Base-by-base conservation (phyloP, 2,888 invertebrate genomes). In the Eristalis pertinax region DNA sequence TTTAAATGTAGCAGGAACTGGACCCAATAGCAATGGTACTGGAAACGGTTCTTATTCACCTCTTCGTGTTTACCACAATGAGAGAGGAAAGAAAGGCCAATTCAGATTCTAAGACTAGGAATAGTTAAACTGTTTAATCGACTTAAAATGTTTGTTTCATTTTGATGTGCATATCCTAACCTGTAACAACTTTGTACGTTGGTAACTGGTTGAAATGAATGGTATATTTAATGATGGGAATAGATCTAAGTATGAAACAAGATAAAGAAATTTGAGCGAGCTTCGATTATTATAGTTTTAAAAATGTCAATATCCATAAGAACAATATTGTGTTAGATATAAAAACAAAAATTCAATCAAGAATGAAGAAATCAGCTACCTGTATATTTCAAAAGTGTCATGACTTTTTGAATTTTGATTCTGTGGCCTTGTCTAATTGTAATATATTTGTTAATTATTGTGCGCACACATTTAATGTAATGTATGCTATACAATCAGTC, bases 21-120 rank as follows among this genome's bases (percentile, higher is more conserved):
- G 72, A 63, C 84, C 76, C 13, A 90, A 90, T 0, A 87, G 84
- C 8, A 89, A 89, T 67, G 89, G 89, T 15, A 83, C 76, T 35
- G 90, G 90, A 24, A 96, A 96, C 90, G 96, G 96, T 73, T 95
- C 95, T 87, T 97, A 97, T 91, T 96, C 97, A 19, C 97, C 97
- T 1, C 94, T 97, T 91, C 94, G 96, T 90, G 96, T 97, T 13
- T 97, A 97, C 91, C 97, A 97, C 93, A 97, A 97, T 91, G 96
- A 96, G 90, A 94, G 96, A 90, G 96, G 96, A 87, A 95, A 95
- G 91, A 97, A 97, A 93, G 96, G 96, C 84, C 96, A 97, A 91
- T 97, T 97, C 94, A 95, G 96, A 92, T 97, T 97, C 93, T 97
- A 94, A 94, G 89, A 15, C 63, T 24, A 43, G 11, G 19, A 32